phyloP scores from a whole-genome alignment of 2,797 vertebrate species.

The Perdix hodgsoniae region DNA sequence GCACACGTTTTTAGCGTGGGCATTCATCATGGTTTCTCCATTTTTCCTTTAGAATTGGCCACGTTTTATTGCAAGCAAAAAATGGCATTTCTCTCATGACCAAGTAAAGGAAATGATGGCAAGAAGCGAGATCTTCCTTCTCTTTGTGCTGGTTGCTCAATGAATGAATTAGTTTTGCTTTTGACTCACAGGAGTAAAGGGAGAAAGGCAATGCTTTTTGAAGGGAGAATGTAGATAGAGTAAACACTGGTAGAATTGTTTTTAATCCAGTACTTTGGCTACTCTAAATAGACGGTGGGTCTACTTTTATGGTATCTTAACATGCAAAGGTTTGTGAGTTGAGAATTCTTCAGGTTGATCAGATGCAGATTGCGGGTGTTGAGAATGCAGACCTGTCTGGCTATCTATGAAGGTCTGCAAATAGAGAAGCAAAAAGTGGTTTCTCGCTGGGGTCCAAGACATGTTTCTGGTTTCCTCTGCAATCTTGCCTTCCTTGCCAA shows the following conservation, averaged over 20 bases:
- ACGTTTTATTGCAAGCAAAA: not conserved
- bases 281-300: not conserved
- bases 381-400: not conserved
- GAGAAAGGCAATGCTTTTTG: not conserved
- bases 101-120: not conserved
- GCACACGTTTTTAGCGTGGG: fast-evolving
- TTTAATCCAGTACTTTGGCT: not conserved
- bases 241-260: not conserved
- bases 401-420: not conserved
- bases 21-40: fast-evolving
- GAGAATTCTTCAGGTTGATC: not conserved
- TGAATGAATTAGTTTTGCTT: not conserved
- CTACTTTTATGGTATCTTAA: not conserved
- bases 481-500: not conserved
- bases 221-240: not conserved
- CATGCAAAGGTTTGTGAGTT: not conserved
- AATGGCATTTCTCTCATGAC: not conserved
- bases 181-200: not conserved
- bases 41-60: not conserved
- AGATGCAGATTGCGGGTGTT: not conserved
- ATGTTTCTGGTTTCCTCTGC: not conserved
- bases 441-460: not conserved
- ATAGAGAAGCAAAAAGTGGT: not conserved
- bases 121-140: not conserved
- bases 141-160: not conserved